phyloP scores from a whole-genome alignment of 2,113 vertebrate genomes.

The Paramisgurnus dabryanus region DNA sequence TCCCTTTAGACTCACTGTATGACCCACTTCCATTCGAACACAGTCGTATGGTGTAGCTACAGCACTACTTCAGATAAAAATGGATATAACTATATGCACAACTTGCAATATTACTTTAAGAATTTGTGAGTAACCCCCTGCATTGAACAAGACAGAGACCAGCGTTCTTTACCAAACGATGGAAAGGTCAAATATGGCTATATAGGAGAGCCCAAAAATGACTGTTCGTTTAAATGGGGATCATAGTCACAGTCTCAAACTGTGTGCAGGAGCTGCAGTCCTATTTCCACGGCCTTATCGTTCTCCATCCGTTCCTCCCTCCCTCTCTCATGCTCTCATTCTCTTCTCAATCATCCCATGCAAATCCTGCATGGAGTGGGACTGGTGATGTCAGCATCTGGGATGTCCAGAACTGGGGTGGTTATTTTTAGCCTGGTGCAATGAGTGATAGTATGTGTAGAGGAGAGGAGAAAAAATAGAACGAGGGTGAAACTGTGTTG shows the following conservation, averaged over 20 bases:
- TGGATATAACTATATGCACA: not conserved
- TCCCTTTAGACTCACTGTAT: slow-evolving; percentile 36
- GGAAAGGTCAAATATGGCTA: slow-evolving; percentile 14
- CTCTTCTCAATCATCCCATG: slow-evolving; percentile 40
- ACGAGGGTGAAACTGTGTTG: not conserved
- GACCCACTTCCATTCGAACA: slow-evolving; percentile 31
- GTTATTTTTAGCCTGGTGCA: slow-evolving; percentile 53
- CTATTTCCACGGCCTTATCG: slow-evolving; percentile 4
- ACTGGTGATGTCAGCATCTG: slow-evolving; percentile 54
- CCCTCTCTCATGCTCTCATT: slow-evolving; percentile 26
- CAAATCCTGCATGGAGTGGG: slow-evolving; percentile 43
- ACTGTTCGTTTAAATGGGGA: not conserved
- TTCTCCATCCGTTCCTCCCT: slow-evolving; percentile 2
- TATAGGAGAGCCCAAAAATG: slow-evolving; percentile 11
- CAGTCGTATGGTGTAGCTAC: too few relatives aligned
- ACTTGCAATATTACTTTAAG: not conserved
- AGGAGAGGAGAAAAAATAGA: slow-evolving; percentile 21
- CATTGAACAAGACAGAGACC: not conserved
- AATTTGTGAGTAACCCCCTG: not conserved
- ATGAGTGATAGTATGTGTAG: slow-evolving; percentile 6
- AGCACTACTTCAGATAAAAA: not conserved
- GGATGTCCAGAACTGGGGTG: slow-evolving; percentile 50
- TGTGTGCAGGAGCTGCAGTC: slow-evolving; percentile 3
- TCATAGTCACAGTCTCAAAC: slow-evolving; percentile 12
- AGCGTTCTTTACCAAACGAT: not conserved